Base-by-base conservation (phyloP, 2,797 vertebrate genomes). In the Ceyx erithaca region DNA sequence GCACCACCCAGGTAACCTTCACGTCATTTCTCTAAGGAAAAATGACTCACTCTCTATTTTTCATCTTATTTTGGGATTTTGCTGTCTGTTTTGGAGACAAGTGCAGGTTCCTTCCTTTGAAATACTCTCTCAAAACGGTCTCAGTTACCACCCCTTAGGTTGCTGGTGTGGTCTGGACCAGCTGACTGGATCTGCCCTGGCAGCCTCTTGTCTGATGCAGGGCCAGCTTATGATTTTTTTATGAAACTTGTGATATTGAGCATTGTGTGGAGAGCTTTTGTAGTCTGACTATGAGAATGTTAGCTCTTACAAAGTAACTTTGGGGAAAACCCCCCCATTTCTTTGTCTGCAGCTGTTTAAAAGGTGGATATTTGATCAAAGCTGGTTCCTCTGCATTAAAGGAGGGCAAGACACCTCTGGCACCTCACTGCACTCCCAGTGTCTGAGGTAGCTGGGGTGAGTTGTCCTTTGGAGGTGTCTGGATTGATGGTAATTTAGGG, bases 21-120 rank as follows among this genome's bases (percentile, higher is more conserved):
- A 88, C 61, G 45, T 93, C 95, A 90, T 91, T 96, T 90, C 92
- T 93, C 89, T 87, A 75, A 93, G 91, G 79, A 95, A 96, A 80
- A 72, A 86, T 97, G 96, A 97, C 94, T 97, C 96, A 97, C 51
- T 62, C 68, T 77, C 93, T 94, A 59, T 96, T 97, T 97, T 97
- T 93, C 75, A 8, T 85, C 37, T n/a, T 79, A 80, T 70, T 94
- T 96, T 92, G 88, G 92, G 95, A 59, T 90, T 95, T 92, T 95
- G 52, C 58, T 89, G 68, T 87, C 85, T 96, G 82, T 97, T 94
- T 96, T 96, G 94, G 94, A 97, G 92, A 61, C 21, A 41, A 79
- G 76, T 54, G 7, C 2, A 21, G 75, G 43, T 84, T 76, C 82
- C 49, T 89, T 92, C 43, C 40, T 92, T 78, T 85, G 63, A 75